Evolutionary conservation across 2,888 invertebrate genomes (phyloP), one percentile per base, ranked within the genome.

Genomic region (Drosophila dives): DNA sequence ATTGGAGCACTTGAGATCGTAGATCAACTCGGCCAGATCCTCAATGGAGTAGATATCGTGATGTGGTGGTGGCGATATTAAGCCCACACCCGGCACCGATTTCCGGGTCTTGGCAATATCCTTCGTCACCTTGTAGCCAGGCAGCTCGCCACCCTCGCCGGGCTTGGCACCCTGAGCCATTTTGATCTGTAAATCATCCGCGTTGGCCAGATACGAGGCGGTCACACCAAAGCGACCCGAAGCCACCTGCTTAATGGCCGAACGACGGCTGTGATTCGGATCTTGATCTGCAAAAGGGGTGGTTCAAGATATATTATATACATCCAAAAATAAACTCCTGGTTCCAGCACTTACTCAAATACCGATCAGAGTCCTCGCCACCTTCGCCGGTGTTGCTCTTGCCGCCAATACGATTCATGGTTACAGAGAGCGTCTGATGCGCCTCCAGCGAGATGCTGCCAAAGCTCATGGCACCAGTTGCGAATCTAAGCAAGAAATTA

Each of bases 101-200:
- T 99, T 98, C 63, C 99, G 96, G 0, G 99, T 99, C 88, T 95
- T 95, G 0, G 99, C 99, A 89, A 99, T 99, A 80, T 98, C 98
- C 83, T 97, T 95, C 0, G 99, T 97, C 34, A 99, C 98, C 95
- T 98, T 95, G 90, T 95, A 96, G 8, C 95, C 99, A 0, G 99
- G 99, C 65, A 99, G 93, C 93, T 99, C 99, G 3, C 99, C 99
- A 29, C 99, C 99, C 94, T 99, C 99, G 0, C 99, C 99, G 0
- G 99, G 99, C 93, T 99, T 99, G 64, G 99, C 99, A 2, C 99
- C 99, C 94, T 99, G 98, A 10, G 99, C 99, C 99, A 99, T 99
- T 94, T 99, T 99, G 91, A 99, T 99, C 94, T 99, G 99, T 80
- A 99, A 93, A 93, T 99, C 99, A 93, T 99, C 99, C 0, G 99